Percentiles rank a stretch among this genome's conserved stretches.
phyloP scores from a whole-genome alignment of 2,888 invertebrate species.

The Dolichopus griseipennis region DNA sequence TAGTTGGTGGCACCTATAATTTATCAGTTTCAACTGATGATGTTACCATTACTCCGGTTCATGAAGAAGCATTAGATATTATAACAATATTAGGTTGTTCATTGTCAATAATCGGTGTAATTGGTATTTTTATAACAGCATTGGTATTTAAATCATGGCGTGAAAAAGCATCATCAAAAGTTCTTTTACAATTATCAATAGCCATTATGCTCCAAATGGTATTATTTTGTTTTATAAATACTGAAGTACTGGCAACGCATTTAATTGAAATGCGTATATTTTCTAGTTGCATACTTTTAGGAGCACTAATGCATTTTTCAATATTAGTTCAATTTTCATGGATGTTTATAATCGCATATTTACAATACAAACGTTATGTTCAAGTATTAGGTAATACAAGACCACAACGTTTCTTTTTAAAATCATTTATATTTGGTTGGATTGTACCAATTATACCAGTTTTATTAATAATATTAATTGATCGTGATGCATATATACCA shows the following conservation, averaged over 20 bases:
- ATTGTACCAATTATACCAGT: slow-evolving; percentile 52
- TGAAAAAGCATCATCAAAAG: slow-evolving; percentile 54
- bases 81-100: slow-evolving; percentile 53
- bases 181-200: slow-evolving; percentile 54
- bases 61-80: slow-evolving; percentile 47
- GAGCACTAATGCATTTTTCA: slow-evolving; percentile 57
- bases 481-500: slow-evolving; percentile 46
- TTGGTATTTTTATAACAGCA: slow-evolving; percentile 52
- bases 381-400: slow-evolving; percentile 51
- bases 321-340: slow-evolving; percentile 59
- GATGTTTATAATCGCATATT: slow-evolving; percentile 61
- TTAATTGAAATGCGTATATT: slow-evolving; percentile 32
- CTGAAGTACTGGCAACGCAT: slow-evolving; percentile 31
- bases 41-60: slow-evolving; percentile 34
- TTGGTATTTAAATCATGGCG: slow-evolving; percentile 52
- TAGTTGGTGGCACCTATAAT: slow-evolving; percentile 37
- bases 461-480: slow-evolving; percentile 42
- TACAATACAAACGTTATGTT: slow-evolving; percentile 61
- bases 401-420: slow-evolving; percentile 53
- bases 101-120: slow-evolving; percentile 50
- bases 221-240: slow-evolving; percentile 36
- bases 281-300: slow-evolving; percentile 49
- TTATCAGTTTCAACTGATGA: slow-evolving; percentile 29
- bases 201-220: slow-evolving; percentile 54
- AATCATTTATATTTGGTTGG: slow-evolving; percentile 57